Conservation (phyloP, 2,113 vertebrate species). For the Andinoacara biseriatus region DNA sequence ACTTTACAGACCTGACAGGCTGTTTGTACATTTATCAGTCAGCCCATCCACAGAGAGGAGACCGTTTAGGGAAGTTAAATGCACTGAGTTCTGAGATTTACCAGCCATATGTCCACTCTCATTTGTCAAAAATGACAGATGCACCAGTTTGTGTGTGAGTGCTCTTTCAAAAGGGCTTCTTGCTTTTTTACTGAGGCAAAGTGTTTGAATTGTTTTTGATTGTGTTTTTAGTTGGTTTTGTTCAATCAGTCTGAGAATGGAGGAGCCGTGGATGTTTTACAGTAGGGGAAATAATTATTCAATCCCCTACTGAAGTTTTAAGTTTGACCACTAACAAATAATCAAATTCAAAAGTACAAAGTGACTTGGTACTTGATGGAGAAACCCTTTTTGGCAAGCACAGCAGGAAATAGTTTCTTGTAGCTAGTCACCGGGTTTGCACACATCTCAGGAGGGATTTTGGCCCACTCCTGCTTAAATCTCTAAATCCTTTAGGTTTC, state of each 20-base stretch:
- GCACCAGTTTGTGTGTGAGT: neutral
- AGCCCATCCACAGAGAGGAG: neutral
- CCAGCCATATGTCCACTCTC: constrained; percentile 18
- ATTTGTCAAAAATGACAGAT: constrained; percentile 8
- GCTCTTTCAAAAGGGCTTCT: neutral
- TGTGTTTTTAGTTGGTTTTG: neutral
- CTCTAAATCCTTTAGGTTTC: too few species aligned
- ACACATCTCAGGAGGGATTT: too few species aligned
- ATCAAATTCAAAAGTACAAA: too few species aligned
- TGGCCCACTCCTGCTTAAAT: too few species aligned
- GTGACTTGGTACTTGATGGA: too few species aligned
- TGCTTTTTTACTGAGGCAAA: constrained; percentile 9
- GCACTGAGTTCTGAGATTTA: neutral
- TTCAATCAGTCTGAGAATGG: neutral
- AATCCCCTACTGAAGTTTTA: too few species aligned
- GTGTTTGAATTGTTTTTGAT: neutral
- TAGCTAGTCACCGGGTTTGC: too few species aligned
- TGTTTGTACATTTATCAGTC: neutral
- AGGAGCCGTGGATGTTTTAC: neutral
- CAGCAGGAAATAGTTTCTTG: too few species aligned
- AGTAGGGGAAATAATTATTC: too few species aligned
- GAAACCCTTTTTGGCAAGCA: too few species aligned
- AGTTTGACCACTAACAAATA: too few species aligned
- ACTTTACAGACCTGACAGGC: neutral
- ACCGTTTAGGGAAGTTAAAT: neutral